These are phyloP conservation scores for Oithona nana DNA, from an alignment of 2,888 invertebrate species.

Conservation along the genomic window DNA sequence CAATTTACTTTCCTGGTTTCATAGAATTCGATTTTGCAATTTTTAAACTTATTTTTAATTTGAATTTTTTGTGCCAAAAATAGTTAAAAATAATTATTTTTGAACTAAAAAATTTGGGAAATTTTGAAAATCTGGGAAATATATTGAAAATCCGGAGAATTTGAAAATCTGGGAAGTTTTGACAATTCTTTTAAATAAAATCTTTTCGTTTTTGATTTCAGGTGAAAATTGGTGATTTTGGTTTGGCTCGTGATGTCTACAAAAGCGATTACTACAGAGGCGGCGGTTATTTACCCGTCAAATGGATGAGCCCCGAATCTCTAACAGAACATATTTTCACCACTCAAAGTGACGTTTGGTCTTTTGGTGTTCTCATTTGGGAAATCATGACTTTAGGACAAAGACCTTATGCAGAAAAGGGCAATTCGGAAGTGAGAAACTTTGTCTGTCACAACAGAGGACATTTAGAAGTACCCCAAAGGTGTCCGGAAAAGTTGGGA, in stretches of 20 bases:
- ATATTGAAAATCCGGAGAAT: too few species aligned
- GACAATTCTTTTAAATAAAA: too few species aligned
- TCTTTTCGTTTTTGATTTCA: conserved; percentile 41
- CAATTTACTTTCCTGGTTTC: too few species aligned
- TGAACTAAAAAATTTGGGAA: neutral
- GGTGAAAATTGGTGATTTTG: conserved; percentile 95
- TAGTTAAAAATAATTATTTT: too few species aligned
- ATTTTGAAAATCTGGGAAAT: conserved; percentile 12
- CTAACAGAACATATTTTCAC: conserved; percentile 88
- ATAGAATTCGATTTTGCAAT: too few species aligned
- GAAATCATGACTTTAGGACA: conserved; percentile 90
- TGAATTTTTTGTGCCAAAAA: too few species aligned
- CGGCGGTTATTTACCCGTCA: conserved; percentile 58
- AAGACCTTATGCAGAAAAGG: conserved; percentile 84
- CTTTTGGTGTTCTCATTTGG: conserved; percentile 79
- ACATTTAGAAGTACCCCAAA: neutral
- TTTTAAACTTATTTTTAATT: too few species aligned
- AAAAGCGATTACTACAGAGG: conserved; percentile 91
- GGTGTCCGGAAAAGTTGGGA: neutral
- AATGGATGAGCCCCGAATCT: conserved; percentile 96
- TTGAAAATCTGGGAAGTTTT: too few species aligned
- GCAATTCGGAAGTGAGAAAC: conserved; percentile 74
- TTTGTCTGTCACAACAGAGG: conserved; percentile 60
- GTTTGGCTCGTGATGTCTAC: conserved; percentile 86
- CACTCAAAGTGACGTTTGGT: conserved; percentile 91